These are phyloP conservation scores for Cosmopolites sordidus DNA, from an alignment of 2,888 invertebrate species.

Conservation along the genomic window DNA sequence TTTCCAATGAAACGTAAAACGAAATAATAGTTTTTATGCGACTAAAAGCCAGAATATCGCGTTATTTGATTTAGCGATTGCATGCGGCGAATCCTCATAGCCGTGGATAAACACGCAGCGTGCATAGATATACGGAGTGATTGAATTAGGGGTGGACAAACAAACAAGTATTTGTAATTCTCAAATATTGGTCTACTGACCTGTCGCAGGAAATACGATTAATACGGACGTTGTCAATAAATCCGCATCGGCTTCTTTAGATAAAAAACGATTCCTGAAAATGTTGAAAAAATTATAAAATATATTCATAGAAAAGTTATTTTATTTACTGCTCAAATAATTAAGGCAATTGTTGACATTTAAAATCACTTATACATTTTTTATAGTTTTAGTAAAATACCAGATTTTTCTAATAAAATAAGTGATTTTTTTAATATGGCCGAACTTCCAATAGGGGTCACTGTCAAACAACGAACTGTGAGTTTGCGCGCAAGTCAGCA, in stretches of 20 bases:
- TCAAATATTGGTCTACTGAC: slow-evolving; percentile 44
- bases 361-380: too few relatives aligned
- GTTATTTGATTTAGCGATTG: slow-evolving; percentile 21
- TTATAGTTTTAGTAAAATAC: too few relatives aligned
- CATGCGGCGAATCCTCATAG: slow-evolving; percentile 23
- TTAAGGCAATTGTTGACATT: too few relatives aligned
- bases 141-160: slow-evolving; percentile 40
- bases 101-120: slow-evolving; percentile 21
- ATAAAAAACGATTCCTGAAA: too few relatives aligned
- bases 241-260: not conserved
- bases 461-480: too few relatives aligned
- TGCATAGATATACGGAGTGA: slow-evolving; percentile 38
- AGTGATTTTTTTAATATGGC: too few relatives aligned
- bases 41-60: slow-evolving; percentile 22
- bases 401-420: too few relatives aligned
- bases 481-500: too few relatives aligned
- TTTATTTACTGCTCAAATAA: too few relatives aligned
- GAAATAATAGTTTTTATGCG: slow-evolving; percentile 21
- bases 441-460: too few relatives aligned
- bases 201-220: slow-evolving; percentile 38
- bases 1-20: slow-evolving; percentile 8
- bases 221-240: slow-evolving; percentile 8
- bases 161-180: slow-evolving; percentile 37
- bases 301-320: too few relatives aligned
- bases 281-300: too few relatives aligned